Conservation (phyloP, 2,797 vertebrate genomes). For the Hybognathus amarus region DNA sequence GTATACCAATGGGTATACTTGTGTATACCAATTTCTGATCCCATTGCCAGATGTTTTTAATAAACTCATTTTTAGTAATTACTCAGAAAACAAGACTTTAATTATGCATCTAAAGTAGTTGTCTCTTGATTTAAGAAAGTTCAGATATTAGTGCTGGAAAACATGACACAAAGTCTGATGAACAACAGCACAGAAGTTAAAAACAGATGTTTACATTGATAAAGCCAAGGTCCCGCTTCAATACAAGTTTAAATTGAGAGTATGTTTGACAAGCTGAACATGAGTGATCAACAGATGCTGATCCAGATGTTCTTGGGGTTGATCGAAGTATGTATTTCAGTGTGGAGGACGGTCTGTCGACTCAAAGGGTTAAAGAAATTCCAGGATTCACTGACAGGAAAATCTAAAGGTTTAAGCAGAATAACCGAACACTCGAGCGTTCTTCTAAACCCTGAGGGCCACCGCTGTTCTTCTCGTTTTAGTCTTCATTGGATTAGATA, state of each 20-base stretch:
- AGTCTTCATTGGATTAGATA: not conserved
- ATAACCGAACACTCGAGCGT: conserved; percentile 75
- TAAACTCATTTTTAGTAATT: not conserved
- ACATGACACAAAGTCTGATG: not conserved
- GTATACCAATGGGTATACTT: not conserved
- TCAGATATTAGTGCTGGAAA: not conserved
- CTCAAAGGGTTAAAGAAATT: conserved; percentile 82
- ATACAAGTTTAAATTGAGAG: not conserved
- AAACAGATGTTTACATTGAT: not conserved
- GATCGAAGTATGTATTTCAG: not conserved
- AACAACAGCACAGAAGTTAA: not conserved
- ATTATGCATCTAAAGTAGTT: not conserved
- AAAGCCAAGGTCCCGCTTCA: not conserved
- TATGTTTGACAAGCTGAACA: not conserved
- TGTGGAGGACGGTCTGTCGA: conserved; percentile 50
- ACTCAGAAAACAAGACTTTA: not conserved
- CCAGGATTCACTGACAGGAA: not conserved
- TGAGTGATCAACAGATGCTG: too few species aligned
- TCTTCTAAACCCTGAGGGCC: conserved; percentile 78
- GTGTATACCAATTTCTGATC: not conserved
- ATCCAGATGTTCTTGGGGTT: not conserved
- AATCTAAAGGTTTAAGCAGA: conserved; percentile 64
- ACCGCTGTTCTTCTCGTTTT: conserved; percentile 35
- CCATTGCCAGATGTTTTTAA: not conserved
- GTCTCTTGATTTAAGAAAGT: not conserved